Base-by-base conservation (phyloP, 2,797 vertebrate species). In the Helarctos malayanus region DNA sequence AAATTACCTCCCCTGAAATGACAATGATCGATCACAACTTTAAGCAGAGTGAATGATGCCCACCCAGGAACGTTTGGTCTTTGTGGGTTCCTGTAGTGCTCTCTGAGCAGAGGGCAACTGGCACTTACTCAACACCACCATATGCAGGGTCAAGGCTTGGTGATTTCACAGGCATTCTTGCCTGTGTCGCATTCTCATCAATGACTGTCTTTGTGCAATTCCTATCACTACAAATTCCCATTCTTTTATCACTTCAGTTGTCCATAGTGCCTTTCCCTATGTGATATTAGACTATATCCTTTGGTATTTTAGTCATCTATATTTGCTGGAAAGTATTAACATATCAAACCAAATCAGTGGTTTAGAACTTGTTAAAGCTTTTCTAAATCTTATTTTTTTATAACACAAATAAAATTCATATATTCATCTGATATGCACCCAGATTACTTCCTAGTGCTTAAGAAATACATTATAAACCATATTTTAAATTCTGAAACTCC, bases 281-380 rank as follows among this genome's bases (percentile, higher is more conserved):
- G 5, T 32, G 71, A 79, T 38, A 56, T 15, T 3, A 25, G 29
- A 35, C 79, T 47, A 61, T 10, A 5, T 45, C 41, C 32, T 81
- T 85, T 38, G 63, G 75, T 21, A 23, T 76, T 76, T 85, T 18
- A 61, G 19, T 57, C 63, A 23, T 54, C 19, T n/a, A 13, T 85
- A 49, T 71, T 87, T 91, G 29, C 61, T 88, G 47, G 69, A 21
- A 81, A 80, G 59, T 45, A 35, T 59, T 88, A 94, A 81, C 32
- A 86, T 12, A 89, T 32, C 61, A 84, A 84, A 38, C 29, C 80
- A 85, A 73, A 94, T 2, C 19, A 82, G 65, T 68, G 73, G 41
- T 63, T 92, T 76, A 76, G 94, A 85, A 52, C 29, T 65, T 68
- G n/a, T 35, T 75, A 68, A 59, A 41, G 3, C 27, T 45, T 95